Evolutionary conservation across 2,888 invertebrate genomes (phyloP).

Genomic region (Scaptomyza reducta): DNA sequence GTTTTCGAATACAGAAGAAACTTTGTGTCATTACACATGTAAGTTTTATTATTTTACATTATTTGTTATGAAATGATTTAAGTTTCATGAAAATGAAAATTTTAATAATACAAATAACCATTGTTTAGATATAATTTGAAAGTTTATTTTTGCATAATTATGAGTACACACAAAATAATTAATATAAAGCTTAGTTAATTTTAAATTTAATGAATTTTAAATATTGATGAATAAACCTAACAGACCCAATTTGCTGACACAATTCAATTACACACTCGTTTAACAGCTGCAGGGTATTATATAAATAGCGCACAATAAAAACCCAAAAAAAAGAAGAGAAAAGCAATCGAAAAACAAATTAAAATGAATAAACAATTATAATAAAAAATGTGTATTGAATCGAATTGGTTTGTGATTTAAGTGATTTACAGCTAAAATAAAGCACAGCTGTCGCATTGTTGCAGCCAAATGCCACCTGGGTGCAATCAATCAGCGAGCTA

Average conservation of each 20-base stretch:
- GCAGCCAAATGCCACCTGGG: slow-evolving; percentile 33
- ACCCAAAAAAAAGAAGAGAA: neutral
- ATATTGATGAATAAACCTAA: neutral
- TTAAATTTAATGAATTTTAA: too few relatives aligned
- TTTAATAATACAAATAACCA: too few relatives aligned
- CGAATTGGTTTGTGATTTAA: slow-evolving; percentile 28
- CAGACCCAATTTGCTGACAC: neutral
- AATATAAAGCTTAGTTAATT: too few relatives aligned
- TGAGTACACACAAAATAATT: too few relatives aligned
- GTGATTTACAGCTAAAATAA: slow-evolving; percentile 29
- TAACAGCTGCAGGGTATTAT: slow-evolving; percentile 8
- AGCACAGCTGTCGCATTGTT: slow-evolving; percentile 25
- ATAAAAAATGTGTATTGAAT: slow-evolving; percentile 12
- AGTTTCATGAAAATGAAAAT: too few relatives aligned
- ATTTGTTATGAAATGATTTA: too few relatives aligned
- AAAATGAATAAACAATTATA: slow-evolving; percentile 1
- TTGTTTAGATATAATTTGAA: too few relatives aligned
- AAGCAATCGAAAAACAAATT: neutral
- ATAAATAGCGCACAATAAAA: neutral
- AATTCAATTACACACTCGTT: neutral
- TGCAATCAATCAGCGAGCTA: slow-evolving; percentile 47
- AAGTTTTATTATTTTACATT: too few relatives aligned
- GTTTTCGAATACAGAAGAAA: too few relatives aligned
- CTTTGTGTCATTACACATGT: too few relatives aligned
- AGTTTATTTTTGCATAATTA: too few relatives aligned